A percentile compares a stretch with the other conserved stretches of the same genome.
These are phyloP conservation scores for Ivindomyrus marchei DNA, from an alignment of 2,113 vertebrate species.

Conservation along the genomic window DNA sequence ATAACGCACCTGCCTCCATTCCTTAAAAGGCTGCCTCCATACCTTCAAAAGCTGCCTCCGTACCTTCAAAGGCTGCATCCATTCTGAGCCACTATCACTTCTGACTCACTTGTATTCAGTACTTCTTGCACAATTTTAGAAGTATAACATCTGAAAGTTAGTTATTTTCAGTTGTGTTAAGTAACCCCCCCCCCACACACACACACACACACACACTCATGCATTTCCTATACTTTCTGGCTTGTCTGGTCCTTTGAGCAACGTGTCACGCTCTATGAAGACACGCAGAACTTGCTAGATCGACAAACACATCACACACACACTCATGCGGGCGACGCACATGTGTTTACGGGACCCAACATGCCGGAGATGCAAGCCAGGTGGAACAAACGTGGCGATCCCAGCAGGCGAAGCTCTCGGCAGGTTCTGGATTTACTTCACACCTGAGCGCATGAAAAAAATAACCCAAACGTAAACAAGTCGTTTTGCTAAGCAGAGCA, in stretches of 20 bases:
- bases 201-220: not conserved
- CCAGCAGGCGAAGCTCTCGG: not conserved
- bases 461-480: constrained; percentile 10
- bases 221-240: not conserved
- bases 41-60: not conserved
- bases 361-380: not conserved
- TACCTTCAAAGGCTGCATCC: too few species aligned
- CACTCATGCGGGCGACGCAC: not conserved
- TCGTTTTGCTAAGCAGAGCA: constrained; percentile 28
- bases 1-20: not conserved
- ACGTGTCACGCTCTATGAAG: not conserved
- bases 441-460: not conserved
- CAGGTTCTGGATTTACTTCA: not conserved
- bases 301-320: not conserved
- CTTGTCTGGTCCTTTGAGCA: not conserved
- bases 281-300: not conserved
- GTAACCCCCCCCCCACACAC: not conserved
- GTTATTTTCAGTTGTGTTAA: not conserved
- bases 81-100: not conserved
- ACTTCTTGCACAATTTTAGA: not conserved
- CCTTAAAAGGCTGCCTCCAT: too few species aligned
- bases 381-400: not conserved
- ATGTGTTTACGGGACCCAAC: not conserved
- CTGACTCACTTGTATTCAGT: not conserved
- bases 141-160: not conserved